Base-by-base conservation (phyloP, 2,113 vertebrate species). In the Phrynosoma blainvillii region DNA sequence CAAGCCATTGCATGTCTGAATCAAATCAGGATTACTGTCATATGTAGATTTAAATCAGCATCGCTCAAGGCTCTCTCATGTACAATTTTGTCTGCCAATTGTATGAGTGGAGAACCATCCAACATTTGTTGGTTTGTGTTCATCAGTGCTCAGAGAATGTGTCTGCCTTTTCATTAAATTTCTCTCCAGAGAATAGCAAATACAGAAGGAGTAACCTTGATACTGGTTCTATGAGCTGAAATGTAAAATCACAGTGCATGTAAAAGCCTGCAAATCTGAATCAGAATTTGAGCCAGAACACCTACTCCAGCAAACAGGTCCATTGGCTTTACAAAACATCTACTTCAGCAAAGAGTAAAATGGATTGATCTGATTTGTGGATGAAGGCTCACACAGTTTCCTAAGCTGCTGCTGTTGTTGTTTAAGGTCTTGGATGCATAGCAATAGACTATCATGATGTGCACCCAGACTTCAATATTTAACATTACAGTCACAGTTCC, bases 21-120 rank as follows among this genome's bases (percentile, higher is more conserved):
- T 80, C 42, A 82, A 82, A 88, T 87, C 65, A 47, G 32, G 36
- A 84, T 88, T 89, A 80, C 5, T 82, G 5, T 88, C 74, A 84
- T 73, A 84, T 75, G 90, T 47, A 86, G 83, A 90, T 85, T 90
- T 13, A 5, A 80, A 78, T 76, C 62, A 14, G 25, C 81, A 62
- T 84, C 42, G 7, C 52, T 87, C 32, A 84, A 40, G 14, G 5
- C 2, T 83, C 42, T 74, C 79, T 42, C 14, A 16, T 77, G 59
- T 83, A 30, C 16, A 68, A 27, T 78, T 70, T 68, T 52, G 47
- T 78, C 54, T 77, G 40, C 59, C 54, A 83, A 85, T 70, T 54
- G 56, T 78, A 47, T 92, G 54, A 32, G 1, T 4, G 47, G 4
- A 21, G 84, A 70, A 81, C 18, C 4, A 82, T 16, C 23, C 27